Conservation (phyloP, 1,140 invertebrate species). For the Cyclargus thomasi region DNA sequence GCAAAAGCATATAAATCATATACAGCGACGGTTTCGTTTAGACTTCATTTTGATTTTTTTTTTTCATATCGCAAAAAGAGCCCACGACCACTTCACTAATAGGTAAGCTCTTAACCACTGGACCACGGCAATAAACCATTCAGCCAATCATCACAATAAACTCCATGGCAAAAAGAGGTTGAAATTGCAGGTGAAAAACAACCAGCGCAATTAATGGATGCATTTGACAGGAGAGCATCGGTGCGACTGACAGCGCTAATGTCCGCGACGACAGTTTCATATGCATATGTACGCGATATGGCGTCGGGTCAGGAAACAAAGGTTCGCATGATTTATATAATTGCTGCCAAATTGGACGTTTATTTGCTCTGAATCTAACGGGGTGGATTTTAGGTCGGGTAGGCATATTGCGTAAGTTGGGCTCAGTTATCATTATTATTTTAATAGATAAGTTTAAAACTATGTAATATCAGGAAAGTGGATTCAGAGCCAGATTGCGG, state of each 20-base stretch:
- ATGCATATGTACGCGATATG: slow-evolving; percentile 2
- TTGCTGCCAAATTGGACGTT: slow-evolving; percentile 11
- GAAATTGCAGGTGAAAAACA: slow-evolving; percentile 13
- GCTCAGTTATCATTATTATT: too few species aligned
- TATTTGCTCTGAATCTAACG: slow-evolving; percentile 8
- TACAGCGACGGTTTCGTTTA: too few species aligned
- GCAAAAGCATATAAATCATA: too few species aligned
- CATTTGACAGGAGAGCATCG: slow-evolving; percentile 2
- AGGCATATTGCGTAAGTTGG: background rate
- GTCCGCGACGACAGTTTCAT: slow-evolving; percentile 26
- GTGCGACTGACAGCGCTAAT: slow-evolving; percentile 19
- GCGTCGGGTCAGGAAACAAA: slow-evolving; percentile 11
- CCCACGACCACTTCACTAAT: too few species aligned
- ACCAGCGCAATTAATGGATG: slow-evolving; percentile 10
- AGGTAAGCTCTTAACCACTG: too few species aligned
- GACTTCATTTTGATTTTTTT: too few species aligned
- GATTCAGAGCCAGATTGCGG: too few species aligned
- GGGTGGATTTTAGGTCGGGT: background rate
- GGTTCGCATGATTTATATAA: slow-evolving; percentile 14
- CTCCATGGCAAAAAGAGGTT: background rate
- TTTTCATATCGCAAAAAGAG: too few species aligned
- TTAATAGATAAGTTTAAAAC: too few species aligned
- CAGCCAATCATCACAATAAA: too few species aligned
- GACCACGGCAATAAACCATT: too few species aligned
- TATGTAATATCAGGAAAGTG: too few species aligned